Base-by-base conservation (phyloP, 2,797 vertebrate genomes). In the Distichodus sexfasciatus region DNA sequence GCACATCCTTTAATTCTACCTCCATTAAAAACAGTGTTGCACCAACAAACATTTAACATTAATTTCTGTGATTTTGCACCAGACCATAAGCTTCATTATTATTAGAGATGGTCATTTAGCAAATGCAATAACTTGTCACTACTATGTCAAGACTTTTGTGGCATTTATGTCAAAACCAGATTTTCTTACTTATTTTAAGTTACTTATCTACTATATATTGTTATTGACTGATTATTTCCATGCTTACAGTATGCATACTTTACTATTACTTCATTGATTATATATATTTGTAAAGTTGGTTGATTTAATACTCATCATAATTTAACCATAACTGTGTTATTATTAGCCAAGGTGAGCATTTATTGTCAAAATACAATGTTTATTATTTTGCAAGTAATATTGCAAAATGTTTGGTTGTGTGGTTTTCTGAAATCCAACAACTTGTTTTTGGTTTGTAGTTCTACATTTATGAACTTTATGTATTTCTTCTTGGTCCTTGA, bases 1-100 rank as follows among this genome's bases (percentile, higher is more conserved):
- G 82, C 85, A 86, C 86, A 80, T 76, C 74, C 82, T 82, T 70
- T 79, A 82, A 81, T 84, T 86, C 73, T 74, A 84, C 84, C 79
- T 84, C 79, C 48, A 83, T 81, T 82, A n/a, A n/a, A n/a, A n/a
- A n/a, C n/a, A n/a, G n/a, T n/a, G n/a, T n/a, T n/a, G n/a, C n/a
- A n/a, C n/a, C n/a, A n/a, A n/a, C n/a, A n/a, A n/a, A n/a, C n/a
- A n/a, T n/a, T n/a, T n/a, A n/a, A n/a, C n/a, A n/a, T n/a, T n/a
- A n/a, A n/a, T n/a, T 55, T 81, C 80, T 72, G 81, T 84, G 84
- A 85, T 79, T 72, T 72, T 70, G 66, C 58, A 70, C 62, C 44
- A 46, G 23, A 14, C 36, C 17, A 9, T 44, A 69, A 17, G 55
- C 36, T 58, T 31, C 14, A 12, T 57, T 14, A 36, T 10, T 19